Evolutionary conservation across 2,113 vertebrate genomes (phyloP), one percentile per base, ranked within the genome.

Genomic region (Colistium nudipinnis): DNA sequence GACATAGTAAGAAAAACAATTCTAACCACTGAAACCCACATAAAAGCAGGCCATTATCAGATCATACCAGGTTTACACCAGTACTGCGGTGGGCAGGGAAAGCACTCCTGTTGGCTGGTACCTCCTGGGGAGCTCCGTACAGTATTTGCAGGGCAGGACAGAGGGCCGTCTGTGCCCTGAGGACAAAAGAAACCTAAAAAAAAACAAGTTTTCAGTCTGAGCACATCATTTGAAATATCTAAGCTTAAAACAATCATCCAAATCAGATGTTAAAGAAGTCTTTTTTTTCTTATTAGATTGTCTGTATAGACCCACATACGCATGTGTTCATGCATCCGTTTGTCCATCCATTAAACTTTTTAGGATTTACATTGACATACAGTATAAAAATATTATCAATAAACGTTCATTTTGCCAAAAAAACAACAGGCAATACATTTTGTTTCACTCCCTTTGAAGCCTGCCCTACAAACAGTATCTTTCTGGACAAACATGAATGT

Each of bases 61-160:
- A 10, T 53, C 66, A 19, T 76, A 97, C 95, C 94, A 86, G 90
- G 71, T 93, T 91, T 93, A 82, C 97, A 98, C 96, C 95, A 97
- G 68, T 43, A 78, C 36, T 90, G 90, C 0, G 92, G 77, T 0
- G 96, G 95, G 44, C 96, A 98, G n/a, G 92, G 84, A 44, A 91
- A 85, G 74, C 95, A 98, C 55, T 98, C 94, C 17, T 91, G 90
- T 54, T 77, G 85, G 49, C 75, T 87, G 4, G 59, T 83, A 67
- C 93, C 95, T 57, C 96, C 94, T 1, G 93, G 76, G 0, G 67
- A 57, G 24, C 51, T 75, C 22, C 92, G 85, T 22, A 94, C 14
- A 0, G 95, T 97, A 64, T 96, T 93, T 62, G 76, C 86, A 61
- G 95, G 95, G 71, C 96, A 98, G 0, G 73, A 60, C 2, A 36